These are phyloP conservation scores for Tuberolachnus salignus DNA, from an alignment of 2,888 invertebrate species.

Conservation along the genomic window DNA sequence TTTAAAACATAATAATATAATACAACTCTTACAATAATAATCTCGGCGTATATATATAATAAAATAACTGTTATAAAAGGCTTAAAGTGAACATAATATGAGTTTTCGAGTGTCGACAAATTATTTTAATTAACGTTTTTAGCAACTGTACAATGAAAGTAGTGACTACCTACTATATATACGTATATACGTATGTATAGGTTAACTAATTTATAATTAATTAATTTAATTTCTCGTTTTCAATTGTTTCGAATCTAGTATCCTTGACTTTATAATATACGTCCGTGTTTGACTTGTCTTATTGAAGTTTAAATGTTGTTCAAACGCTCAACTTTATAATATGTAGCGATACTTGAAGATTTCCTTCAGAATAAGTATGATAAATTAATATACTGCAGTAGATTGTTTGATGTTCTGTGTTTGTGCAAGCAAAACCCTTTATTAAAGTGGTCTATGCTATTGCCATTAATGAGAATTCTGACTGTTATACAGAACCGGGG, in stretches of 20 bases:
- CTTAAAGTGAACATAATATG: not conserved
- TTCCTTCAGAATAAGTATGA: conserved; percentile 29
- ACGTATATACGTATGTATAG: not conserved
- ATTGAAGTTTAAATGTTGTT: conserved; percentile 42
- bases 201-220: conserved; percentile 41
- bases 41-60: not conserved
- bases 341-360: conserved; percentile 16
- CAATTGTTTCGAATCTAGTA: conserved; percentile 42
- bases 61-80: not conserved
- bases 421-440: conserved; percentile 34
- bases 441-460: conserved; percentile 26
- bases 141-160: not conserved
- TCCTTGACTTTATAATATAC: conserved; percentile 22
- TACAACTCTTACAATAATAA: not conserved
- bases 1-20: not conserved
- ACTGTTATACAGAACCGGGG: not conserved
- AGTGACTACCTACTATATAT: too few species aligned
- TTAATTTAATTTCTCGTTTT: conserved; percentile 51
- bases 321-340: conserved; percentile 26
- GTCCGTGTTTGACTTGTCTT: conserved; percentile 46
- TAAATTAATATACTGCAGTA: conserved; percentile 39
- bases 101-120: conserved; percentile 25
- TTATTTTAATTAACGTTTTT: conserved; percentile 32
- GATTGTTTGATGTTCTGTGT: conserved; percentile 45
- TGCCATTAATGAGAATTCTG: conserved; percentile 10